Base-by-base conservation (phyloP, 2,888 invertebrate genomes). In the Epinotia demarniana region DNA sequence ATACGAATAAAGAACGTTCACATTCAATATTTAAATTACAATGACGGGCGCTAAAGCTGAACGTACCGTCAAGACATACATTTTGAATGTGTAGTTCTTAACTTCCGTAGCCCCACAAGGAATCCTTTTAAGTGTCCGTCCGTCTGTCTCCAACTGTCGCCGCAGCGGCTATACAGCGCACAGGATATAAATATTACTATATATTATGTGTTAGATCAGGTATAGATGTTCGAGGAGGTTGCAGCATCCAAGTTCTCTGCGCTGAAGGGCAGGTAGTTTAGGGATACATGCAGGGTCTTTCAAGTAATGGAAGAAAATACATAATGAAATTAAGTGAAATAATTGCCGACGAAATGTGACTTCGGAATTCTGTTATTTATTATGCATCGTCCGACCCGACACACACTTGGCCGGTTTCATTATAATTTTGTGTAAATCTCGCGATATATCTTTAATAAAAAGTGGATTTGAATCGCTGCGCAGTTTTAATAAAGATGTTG, bases 401-500 rank as follows among this genome's bases (percentile, higher is more conserved):
- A 69, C 69, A 69, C 69, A 69, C 69, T 23, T 58, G 39, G 19
- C 57, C 19, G 23, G 68, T 69, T 60, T 60, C 9, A 12, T 46
- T 23, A 11, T 16, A 39, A 68, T 55, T 16, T 19, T 16, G 23
- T 58, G 2, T 0, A 19, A 6, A 58, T 19, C 18, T 19, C 46
- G 27, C n/a, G 60, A 43, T 23, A 67, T 53, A 1, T 13, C 6
- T 43, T 12, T 62, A 27, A 3, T 57, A 16, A n/a, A 62, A 33
- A 39, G 57, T 73, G 53, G 73, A 73, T 46, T 46, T 57, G 46
- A n/a, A 64, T 33, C 57, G 46, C 58, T 64, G 68, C 70, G 74
- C 74, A 64, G 72, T 57, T 72, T 73, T 55, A 76, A 76, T 75
- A 73, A 5, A 75, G 72, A 73, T 73, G 70, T 77, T 73, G 68